Percentiles rank a stretch among this genome's conserved stretches.
phyloP scores from a whole-genome alignment of 2,797 vertebrate species.

The Intellagama lesueurii region DNA sequence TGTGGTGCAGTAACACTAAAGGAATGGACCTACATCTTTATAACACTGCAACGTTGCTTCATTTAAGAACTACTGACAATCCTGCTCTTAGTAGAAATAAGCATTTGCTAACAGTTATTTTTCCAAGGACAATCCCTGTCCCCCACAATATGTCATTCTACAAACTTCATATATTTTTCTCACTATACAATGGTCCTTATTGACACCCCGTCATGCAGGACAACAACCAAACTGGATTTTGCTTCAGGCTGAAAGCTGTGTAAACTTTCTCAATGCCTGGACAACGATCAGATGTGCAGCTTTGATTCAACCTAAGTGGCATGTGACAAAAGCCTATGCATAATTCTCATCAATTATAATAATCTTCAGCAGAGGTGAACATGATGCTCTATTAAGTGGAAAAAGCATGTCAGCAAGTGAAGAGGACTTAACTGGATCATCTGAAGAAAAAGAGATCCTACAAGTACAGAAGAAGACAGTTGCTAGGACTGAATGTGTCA shows the following conservation, averaged over 20 bases:
- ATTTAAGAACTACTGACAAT: background rate
- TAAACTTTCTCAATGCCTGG: background rate
- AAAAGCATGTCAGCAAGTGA: background rate
- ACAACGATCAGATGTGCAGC: constrained; percentile 34
- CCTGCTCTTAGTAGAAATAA: constrained; percentile 50
- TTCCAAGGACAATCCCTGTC: constrained; percentile 35
- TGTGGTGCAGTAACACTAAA: background rate
- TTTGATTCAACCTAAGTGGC: constrained; percentile 48
- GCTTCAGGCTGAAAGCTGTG: constrained; percentile 41
- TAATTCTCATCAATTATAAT: constrained; percentile 67
- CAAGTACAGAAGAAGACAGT: background rate
- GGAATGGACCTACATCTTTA: background rate
- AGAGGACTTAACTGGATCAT: constrained; percentile 17
- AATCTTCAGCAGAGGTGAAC: constrained; percentile 56
- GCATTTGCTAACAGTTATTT: constrained; percentile 61
- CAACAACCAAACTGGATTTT: constrained; percentile 48
- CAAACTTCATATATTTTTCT: constrained; percentile 40
- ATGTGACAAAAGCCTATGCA: constrained; percentile 49
- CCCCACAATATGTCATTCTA: constrained; percentile 40
- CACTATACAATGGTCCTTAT: constrained; percentile 32
- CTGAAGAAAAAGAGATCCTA: constrained; percentile 22
- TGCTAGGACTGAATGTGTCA: constrained; percentile 9
- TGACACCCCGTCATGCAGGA: constrained; percentile 16
- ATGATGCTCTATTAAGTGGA: constrained; percentile 42
- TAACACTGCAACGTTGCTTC: background rate